A percentile compares a stretch with the other conserved stretches of the same genome.
Conservation (phyloP, 1,140 invertebrate genomes). For the Chrysomallon squamiferum region DNA sequence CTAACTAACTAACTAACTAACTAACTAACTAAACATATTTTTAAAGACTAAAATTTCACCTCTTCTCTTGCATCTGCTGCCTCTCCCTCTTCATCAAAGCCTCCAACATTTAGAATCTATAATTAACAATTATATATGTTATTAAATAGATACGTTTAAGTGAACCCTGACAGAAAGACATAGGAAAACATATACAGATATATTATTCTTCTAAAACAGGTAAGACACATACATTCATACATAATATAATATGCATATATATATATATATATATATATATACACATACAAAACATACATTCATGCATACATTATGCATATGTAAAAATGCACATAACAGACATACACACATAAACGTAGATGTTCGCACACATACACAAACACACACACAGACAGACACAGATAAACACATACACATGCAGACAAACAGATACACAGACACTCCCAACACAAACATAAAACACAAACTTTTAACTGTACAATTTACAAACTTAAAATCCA, state of each 20-base stretch:
- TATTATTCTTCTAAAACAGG: too few relatives aligned
- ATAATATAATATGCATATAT: neutral
- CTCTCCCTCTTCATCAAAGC: too few relatives aligned
- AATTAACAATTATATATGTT: too few relatives aligned
- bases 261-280: conserved; percentile 1
- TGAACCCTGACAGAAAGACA: too few relatives aligned
- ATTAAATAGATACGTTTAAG: too few relatives aligned
- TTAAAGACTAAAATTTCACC: too few relatives aligned
- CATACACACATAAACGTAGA: neutral
- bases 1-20: too few relatives aligned
- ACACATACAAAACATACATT: neutral
- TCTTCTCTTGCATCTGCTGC: too few relatives aligned
- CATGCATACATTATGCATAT: neutral
- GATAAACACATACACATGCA: neutral
- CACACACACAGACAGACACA: neutral
- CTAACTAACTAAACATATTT: too few relatives aligned
- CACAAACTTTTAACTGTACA: neutral
- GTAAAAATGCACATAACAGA: too few relatives aligned
- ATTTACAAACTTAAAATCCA: neutral
- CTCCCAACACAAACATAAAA: neutral
- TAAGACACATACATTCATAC: neutral
- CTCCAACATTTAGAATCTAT: too few relatives aligned
- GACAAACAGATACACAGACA: neutral
- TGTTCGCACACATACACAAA: neutral
- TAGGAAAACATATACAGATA: too few relatives aligned